phyloP scores from a whole-genome alignment of 2,888 invertebrate species.

The Himalopsyche kuldschensis region DNA sequence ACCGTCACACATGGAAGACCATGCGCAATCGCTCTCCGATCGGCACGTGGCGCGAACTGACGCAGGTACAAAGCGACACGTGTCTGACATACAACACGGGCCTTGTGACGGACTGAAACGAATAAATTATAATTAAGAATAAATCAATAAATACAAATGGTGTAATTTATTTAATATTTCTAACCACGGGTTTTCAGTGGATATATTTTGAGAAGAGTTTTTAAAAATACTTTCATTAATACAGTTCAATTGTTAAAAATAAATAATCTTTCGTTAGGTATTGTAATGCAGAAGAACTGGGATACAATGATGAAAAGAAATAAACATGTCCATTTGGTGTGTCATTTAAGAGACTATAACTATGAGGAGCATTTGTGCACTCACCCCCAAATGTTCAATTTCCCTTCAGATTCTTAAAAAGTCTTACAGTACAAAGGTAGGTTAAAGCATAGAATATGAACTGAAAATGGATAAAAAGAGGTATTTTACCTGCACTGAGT shows the following conservation, averaged over 20 bases:
- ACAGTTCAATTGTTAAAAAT: neutral
- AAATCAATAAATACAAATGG: neutral
- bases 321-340: neutral
- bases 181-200: neutral
- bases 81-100: slow-evolving; percentile 85
- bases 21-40: slow-evolving; percentile 86
- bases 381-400: no score
- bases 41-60: slow-evolving; percentile 72
- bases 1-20: slow-evolving; percentile 85
- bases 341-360: no score
- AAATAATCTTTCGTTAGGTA: neutral
- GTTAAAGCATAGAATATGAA: no score
- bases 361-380: no score
- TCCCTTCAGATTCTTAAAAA: no score
- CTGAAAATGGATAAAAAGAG: neutral
- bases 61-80: slow-evolving; percentile 75
- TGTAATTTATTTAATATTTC: neutral
- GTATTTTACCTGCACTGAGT: slow-evolving; percentile 76
- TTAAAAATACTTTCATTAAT: neutral
- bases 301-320: neutral
- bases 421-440: no score
- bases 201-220: neutral
- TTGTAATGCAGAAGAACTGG: neutral
- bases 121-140: neutral
- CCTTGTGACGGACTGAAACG: slow-evolving; percentile 89